Base-by-base conservation (phyloP, 1,140 invertebrate species). In the Caenorhabditis remanei region DNA sequence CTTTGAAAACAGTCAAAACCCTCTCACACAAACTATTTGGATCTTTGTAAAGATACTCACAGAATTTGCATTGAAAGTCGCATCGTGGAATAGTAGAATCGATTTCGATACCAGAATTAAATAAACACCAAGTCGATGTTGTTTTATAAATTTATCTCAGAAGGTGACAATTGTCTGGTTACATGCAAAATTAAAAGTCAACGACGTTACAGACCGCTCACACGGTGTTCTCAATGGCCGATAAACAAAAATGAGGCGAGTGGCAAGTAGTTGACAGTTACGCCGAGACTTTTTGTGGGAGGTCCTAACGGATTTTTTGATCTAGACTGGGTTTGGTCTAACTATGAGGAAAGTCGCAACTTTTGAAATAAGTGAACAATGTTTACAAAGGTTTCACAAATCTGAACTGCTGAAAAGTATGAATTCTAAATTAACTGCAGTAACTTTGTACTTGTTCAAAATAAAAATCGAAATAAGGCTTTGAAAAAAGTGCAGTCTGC, bases 121-220 rank as follows among this genome's bases (percentile, higher is more conserved):
- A n/a, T n/a, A 19, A 19, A 32, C 11, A 46, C 13, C 41, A 1
- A 53, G 0, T 9, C 46, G 19, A 19, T n/a, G 13, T 71, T 71
- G 32, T 32, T 71, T 71, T n/a, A 46, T n/a, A 48, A 71, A 46
- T 41, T 71, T 46, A 79, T 79, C 46, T 50, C 21, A n/a, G 6
- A 21, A 79, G 71, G 71, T 79, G 71, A 79, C 46, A 79, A 43
- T 4, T 24, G 46, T 50, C 46, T 79, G 43, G 71, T 79, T 50
- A 79, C 71, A 79, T 79, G 71, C 71, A 79, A 79, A 79, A 50
- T 79, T 79, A 79, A 24, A 79, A 79, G 14, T 79, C 71, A 79
- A 24, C 71, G 71, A 50, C 71, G 71, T 53, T 79, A 50, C 24
- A 71, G 65, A 71, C 65, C 65, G 16, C 41, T 21, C 65, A 46